phyloP scores from a whole-genome alignment of 2,888 invertebrate species.

The Lepidochrysops patricia region DNA sequence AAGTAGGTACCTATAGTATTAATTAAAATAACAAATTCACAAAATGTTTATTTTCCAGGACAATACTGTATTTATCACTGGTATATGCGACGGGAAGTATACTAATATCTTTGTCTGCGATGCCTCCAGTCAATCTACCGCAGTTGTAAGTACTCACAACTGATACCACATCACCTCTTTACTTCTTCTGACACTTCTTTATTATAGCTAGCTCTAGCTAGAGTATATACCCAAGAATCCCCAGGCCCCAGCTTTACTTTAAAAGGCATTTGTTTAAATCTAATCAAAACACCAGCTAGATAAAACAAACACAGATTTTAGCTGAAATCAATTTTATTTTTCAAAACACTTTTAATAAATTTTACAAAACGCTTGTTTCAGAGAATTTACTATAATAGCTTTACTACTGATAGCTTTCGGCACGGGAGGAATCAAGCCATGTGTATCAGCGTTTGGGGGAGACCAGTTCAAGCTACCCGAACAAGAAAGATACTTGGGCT shows the following conservation, averaged over 20 bases:
- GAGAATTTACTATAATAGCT: slow-evolving; percentile 78
- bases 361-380: slow-evolving; percentile 40
- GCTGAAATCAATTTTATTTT: too few species aligned
- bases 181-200: too few species aligned
- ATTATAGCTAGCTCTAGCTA: too few species aligned
- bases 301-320: too few species aligned
- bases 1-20: too few species aligned
- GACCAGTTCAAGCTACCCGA: slow-evolving; percentile 91
- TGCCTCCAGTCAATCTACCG: slow-evolving; percentile 77
- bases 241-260: too few species aligned
- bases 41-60: slow-evolving; percentile 59
- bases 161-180: too few species aligned
- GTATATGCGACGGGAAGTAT: slow-evolving; percentile 90
- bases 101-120: slow-evolving; percentile 81
- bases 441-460: slow-evolving; percentile 95
- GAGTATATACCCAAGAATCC: too few species aligned
- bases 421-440: slow-evolving; percentile 97
- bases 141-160: slow-evolving; percentile 68
- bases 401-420: slow-evolving; percentile 87
- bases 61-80: slow-evolving; percentile 91
- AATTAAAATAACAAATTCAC: too few species aligned
- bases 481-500: slow-evolving; percentile 84
- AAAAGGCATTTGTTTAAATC: too few species aligned
- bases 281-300: too few species aligned
- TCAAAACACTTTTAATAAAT: too few species aligned